These are phyloP conservation scores for Pseudomugil gertrudae DNA, from an alignment of 2,797 vertebrate species.

Conservation along the genomic window DNA sequence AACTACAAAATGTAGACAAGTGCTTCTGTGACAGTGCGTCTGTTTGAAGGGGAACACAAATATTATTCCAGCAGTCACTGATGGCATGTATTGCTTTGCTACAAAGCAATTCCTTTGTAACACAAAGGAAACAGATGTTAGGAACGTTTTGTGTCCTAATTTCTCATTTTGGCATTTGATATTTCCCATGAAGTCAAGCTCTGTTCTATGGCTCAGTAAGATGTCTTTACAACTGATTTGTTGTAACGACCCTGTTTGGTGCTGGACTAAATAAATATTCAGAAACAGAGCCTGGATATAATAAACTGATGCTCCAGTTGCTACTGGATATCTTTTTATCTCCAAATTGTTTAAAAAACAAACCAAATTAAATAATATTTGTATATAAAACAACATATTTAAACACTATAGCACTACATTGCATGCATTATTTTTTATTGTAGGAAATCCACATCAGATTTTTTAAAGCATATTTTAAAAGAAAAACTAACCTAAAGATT, in stretches of 20 bases:
- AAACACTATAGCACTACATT: not conserved
- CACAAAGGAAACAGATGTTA: conserved; percentile 75
- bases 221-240: conserved; percentile 27
- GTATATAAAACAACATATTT: too few species aligned
- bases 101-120: conserved; percentile 68
- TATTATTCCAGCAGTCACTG: conserved; percentile 76
- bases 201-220: conserved; percentile 33
- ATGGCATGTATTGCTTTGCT: conserved; percentile 65
- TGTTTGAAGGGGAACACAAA: conserved; percentile 78
- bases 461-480: not conserved
- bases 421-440: not conserved
- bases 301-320: conserved; percentile 25
- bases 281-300: conserved; percentile 14
- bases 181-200: conserved; percentile 36
- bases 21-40: conserved; percentile 82
- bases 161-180: conserved; percentile 34
- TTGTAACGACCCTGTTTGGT: conserved; percentile 24
- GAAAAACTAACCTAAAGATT: not conserved
- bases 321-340: not conserved
- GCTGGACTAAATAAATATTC: conserved; percentile 24
- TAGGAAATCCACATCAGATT: too few species aligned
- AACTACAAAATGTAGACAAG: conserved; percentile 85
- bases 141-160: conserved; percentile 63
- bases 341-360: too few species aligned
- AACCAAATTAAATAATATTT: too few species aligned